Evolutionary conservation across 2,888 invertebrate genomes (phyloP), one percentile per base, ranked within the genome.

Genomic region (Nephrotoma appendiculata): DNA sequence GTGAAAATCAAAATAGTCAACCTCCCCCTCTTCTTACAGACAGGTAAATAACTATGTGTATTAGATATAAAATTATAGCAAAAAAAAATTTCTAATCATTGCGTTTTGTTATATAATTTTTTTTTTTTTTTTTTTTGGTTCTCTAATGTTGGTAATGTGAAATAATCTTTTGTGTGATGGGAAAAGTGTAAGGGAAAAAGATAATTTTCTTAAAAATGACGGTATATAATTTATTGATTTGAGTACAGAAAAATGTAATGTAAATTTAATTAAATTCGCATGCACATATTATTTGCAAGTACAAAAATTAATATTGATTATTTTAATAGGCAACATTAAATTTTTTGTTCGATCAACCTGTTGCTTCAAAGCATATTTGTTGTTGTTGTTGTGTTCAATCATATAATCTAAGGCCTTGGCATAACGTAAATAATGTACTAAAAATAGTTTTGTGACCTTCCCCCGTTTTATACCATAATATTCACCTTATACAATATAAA

Each of bases 11-110:
- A 89, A 90, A 91, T 88, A 90, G 89, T 89, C 90, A 89, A 89
- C 91, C 92, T 91, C 92, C 92, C 92, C 92, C 91, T 91, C 92
- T 92, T 92, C 91, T 91, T 88, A 91, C 90, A 89, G 91, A 92
- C 91, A 92, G 92, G 92, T 92, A 91, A 91, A 87, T 42, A 57
- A 57, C 12, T 71, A 71, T 57, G 7, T 31, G 7, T 11, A 71
- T 11, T 44, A 5, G 48, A 48, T 48, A 5, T 11, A 48, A 48
- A 48, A 48, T 12, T 31, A 12, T 12, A 48, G 12, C 48, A 15
- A 57, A 57, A 31, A 1, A 31, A 31, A 2, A 19, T 11, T 19
- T 15, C 52, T 57, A 57, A 57, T 57, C 52, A 7, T 57, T n/a
- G 52, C 52, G 15, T 57, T 57, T 57, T 57, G 52, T 57, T 57